Evolutionary conservation across 2,113 vertebrate genomes (phyloP), one percentile per base, ranked within the genome.

Genomic region (Psilopsiagon aurifrons): DNA sequence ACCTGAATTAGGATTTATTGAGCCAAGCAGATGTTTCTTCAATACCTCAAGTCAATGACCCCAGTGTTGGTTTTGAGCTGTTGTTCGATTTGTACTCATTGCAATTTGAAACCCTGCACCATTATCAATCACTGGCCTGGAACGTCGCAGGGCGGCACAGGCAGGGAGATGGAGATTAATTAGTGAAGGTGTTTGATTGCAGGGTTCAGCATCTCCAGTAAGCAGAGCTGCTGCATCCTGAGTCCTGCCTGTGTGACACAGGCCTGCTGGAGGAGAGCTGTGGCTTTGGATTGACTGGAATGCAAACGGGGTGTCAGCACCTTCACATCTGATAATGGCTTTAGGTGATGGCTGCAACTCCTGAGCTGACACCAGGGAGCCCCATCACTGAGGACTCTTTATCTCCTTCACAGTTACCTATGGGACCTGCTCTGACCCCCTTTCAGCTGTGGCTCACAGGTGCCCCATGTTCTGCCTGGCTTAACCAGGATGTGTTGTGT

Each of bases 261-360:
- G 43, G 35, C 68, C 74, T 27, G 52, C 37, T 2, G 1, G 44
- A 39, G 52, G 2, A 35, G 7, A 0, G 8, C 17, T 69, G 54
- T 1, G 0, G 4, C 29, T 37, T 9, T 37, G 18, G 23, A 23
- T 47, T 4, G 18, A 24, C 13, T 10, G 33, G 33, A 33, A 24
- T 66, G 70, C 59, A 55, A 66, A 12, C 0, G 1, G 10, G 3
- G 3, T 5, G 7, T 3, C 0, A 70, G 60, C 35, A 28, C 13
- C 12, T 46, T 57, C 25, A 18, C 0, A 2, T 7, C n/a, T 5
- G 3, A 27, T 8, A 39, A n/a, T 2, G 0, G 55, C 35, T 17
- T n/a, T 5, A 3, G 35, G 35, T 9, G 10, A 4, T 1, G 0
- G 0, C 41, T 37, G 37, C n/a, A 18, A 9, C 46, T 2, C 5